A percentile compares a stretch with the other conserved stretches of the same genome.
These are phyloP conservation scores for Phymastichus coffea DNA, from an alignment of 1,140 invertebrate genomes.

Conservation along the genomic window DNA sequence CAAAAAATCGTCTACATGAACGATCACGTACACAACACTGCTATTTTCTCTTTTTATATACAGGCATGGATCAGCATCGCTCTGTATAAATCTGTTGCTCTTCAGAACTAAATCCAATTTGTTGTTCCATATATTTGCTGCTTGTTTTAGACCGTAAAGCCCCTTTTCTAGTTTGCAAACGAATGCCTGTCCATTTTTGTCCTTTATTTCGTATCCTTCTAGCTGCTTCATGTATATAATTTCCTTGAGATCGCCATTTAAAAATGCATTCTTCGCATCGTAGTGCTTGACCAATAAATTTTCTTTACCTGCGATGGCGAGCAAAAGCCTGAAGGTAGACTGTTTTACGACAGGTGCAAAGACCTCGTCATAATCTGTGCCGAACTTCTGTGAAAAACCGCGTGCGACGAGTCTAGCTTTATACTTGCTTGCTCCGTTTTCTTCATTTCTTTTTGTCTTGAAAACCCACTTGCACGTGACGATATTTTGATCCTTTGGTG, in stretches of 20 bases:
- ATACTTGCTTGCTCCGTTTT: too few relatives aligned
- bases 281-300: constrained; percentile 36
- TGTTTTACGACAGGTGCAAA: constrained; percentile 38
- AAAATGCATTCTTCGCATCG: constrained; percentile 43
- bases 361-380: constrained; percentile 37
- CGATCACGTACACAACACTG: constrained; percentile 14
- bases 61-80: too few relatives aligned
- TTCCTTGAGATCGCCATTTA: constrained; percentile 40
- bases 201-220: constrained; percentile 23
- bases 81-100: too few relatives aligned
- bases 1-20: background rate
- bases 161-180: background rate
- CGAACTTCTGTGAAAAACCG: constrained; percentile 28
- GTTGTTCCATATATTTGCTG: too few relatives aligned
- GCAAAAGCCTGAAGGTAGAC: constrained; percentile 28
- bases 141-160: too few relatives aligned
- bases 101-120: too few relatives aligned
- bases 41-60: too few relatives aligned
- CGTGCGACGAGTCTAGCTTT: constrained; percentile 26
- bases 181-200: constrained; percentile 32
- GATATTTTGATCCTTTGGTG: background rate
- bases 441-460: constrained; percentile 20
- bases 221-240: constrained; percentile 50
- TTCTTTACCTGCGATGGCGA: constrained; percentile 2
- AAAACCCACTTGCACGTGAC: constrained; percentile 22